These are phyloP conservation scores for Parascotia fuliginaria DNA, from an alignment of 2,888 invertebrate genomes.

Conservation along the genomic window DNA sequence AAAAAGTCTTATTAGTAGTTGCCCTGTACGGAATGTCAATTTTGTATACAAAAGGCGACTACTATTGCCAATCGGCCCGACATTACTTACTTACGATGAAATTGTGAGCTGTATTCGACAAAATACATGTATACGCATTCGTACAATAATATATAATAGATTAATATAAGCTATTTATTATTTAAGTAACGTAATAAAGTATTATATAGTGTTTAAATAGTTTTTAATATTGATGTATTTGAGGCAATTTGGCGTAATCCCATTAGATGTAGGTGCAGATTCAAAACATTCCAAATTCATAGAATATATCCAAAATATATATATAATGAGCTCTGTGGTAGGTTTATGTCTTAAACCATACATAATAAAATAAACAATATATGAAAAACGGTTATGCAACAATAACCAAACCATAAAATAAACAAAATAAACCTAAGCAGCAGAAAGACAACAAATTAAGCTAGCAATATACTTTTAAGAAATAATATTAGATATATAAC, in stretches of 20 bases:
- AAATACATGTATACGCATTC: conserved; percentile 84
- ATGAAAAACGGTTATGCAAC: too few relatives aligned
- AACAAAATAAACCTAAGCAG: too few relatives aligned
- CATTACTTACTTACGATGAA: conserved; percentile 37
- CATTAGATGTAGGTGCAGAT: conserved; percentile 37
- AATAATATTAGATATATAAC: too few relatives aligned
- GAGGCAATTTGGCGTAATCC: conserved; percentile 37
- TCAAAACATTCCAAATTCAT: conserved; percentile 53
- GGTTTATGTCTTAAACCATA: not conserved
- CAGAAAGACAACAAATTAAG: too few relatives aligned
- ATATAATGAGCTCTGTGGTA: conserved; percentile 20
- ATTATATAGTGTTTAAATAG: conserved; percentile 57
- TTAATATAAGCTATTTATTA: conserved; percentile 78
- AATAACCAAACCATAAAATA: too few relatives aligned
- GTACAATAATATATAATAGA: conserved; percentile 81
- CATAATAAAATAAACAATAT: too few relatives aligned
- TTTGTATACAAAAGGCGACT: too few relatives aligned
- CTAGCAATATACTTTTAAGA: too few relatives aligned
- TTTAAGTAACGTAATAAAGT: conserved; percentile 69
- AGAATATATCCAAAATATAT: conserved; percentile 27
- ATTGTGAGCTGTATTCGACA: conserved; percentile 76
- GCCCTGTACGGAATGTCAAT: too few relatives aligned
- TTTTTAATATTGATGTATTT: conserved; percentile 61
- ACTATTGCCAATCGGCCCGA: too few relatives aligned
- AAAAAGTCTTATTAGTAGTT: too few relatives aligned